Evolutionary conservation across 1,140 invertebrate genomes (phyloP).

Genomic region (Hestina assimilis): DNA sequence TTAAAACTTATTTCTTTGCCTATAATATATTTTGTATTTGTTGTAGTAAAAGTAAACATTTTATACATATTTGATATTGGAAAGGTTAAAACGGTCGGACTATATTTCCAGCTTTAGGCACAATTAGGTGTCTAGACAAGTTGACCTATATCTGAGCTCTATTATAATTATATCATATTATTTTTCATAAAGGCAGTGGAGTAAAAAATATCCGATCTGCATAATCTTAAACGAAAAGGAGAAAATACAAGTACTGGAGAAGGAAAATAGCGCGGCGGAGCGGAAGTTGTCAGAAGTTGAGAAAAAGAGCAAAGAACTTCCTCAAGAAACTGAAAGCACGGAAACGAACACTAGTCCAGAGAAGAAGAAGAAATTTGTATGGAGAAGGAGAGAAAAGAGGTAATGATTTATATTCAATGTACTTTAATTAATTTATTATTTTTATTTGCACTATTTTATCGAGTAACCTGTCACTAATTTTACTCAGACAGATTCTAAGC

Average conservation of each 20-base stretch:
- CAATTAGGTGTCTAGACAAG: slow-evolving; percentile 10
- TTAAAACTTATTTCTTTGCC: no score
- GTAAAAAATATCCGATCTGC: slow-evolving; percentile 95
- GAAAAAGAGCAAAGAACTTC: slow-evolving; percentile 52
- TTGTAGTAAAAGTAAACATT: no score
- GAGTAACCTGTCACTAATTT: no score
- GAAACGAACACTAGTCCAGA: slow-evolving; percentile 67
- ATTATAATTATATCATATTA: slow-evolving; percentile 3
- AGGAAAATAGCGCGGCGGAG: slow-evolving; percentile 43
- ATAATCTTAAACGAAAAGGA: slow-evolving; percentile 78
- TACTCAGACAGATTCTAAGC: no score
- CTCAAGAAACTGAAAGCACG: slow-evolving; percentile 48
- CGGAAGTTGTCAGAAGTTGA: slow-evolving; percentile 43
- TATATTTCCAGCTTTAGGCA: no score
- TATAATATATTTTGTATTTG: no score
- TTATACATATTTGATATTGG: no score
- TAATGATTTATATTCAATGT: slow-evolving; percentile 21
- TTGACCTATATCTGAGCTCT: slow-evolving; percentile 18
- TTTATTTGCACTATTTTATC: no score
- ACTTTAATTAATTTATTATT: no score
- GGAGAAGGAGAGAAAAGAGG: slow-evolving; percentile 66
- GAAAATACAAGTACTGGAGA: slow-evolving; percentile 71
- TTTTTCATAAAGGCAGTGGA: slow-evolving; percentile 85
- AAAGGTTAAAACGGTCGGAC: no score
- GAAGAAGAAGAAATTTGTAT: slow-evolving; percentile 68